phyloP scores from a whole-genome alignment of 2,888 invertebrate species.

The Pristionchus exspectatus region DNA sequence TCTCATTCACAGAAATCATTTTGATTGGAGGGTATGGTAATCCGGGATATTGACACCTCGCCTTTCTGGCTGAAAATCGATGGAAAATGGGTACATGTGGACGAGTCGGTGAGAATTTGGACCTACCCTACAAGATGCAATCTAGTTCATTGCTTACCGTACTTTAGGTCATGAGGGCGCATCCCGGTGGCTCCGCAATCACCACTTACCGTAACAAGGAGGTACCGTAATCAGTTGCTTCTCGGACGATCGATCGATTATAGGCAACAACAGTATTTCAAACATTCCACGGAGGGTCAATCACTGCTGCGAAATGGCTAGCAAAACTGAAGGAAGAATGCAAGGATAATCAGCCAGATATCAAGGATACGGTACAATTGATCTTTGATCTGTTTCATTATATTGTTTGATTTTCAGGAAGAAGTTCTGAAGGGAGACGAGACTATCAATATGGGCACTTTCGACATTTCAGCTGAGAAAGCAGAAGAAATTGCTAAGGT shows the following conservation, averaged over 20 bases:
- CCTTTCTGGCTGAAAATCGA: conserved; percentile 75
- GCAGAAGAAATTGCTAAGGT: conserved; percentile 66
- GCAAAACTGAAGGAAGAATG: conserved; percentile 62
- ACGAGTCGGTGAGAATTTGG: conserved; percentile 65
- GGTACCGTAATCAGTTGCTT: conserved; percentile 55
- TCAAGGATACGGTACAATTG: conserved; percentile 43
- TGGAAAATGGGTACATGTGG: conserved; percentile 75
- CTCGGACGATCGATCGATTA: neutral
- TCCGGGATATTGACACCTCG: conserved; percentile 71
- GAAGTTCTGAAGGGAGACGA: conserved; percentile 68
- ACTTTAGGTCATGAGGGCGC: conserved; percentile 61
- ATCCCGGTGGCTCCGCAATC: conserved; percentile 76
- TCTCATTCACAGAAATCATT: neutral
- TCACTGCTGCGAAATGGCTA: conserved; percentile 73
- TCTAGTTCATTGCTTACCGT: neutral
- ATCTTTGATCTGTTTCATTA: neutral
- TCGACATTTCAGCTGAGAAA: conserved; percentile 66
- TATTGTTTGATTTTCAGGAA: conserved; percentile 59
- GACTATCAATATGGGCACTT: conserved; percentile 76
- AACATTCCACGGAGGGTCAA: conserved; percentile 76
- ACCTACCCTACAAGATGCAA: neutral
- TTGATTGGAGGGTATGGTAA: conserved; percentile 67
- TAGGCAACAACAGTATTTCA: conserved; percentile 78
- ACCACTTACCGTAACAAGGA: conserved; percentile 75
- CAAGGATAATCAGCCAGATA: conserved; percentile 51